Base-by-base conservation (phyloP, 2,888 invertebrate genomes). In the Dromius quadrimaculatus region DNA sequence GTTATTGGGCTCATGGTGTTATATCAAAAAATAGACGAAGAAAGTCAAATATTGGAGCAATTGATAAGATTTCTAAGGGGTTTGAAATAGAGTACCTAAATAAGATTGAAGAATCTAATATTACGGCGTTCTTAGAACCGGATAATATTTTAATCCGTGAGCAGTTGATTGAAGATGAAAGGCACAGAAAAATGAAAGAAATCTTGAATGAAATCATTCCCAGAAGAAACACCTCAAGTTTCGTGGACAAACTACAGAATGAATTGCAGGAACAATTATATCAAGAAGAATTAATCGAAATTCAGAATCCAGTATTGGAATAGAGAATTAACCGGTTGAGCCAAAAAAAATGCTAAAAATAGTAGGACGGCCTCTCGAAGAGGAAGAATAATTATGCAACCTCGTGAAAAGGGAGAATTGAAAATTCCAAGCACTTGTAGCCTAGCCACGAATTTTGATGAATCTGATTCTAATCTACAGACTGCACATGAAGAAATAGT, bases 121-220 rank as follows among this genome's bases (percentile, higher is more conserved):
- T 76, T 72, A 79, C 77, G 15, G 79, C 79, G 0, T 81, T 81
- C 59, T 80, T 79, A 13, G 79, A 77, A 59, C 75, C 77, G 23
- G 77, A 78, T 1, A 84, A 84, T 54, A 72, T 83, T 4, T 80
- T 81, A 11, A 80, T 83, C 41, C 83, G 83, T 41, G 85, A 85
- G 34, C 79, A 80, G 2, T 82, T 83, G 71, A 84, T 85, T 62
- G 83, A 85, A 72, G 78, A 83, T 36, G 83, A 85, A 54, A 9
- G 50, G 9, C 50, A 3, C 15, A 54, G 28, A 8, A 84, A 81
- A 71, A 86, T 86, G 86, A 82, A 84, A 43, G 85, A 85, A 73
- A 80, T 86, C 2, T 80, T 78, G 66, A 77, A 79, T 73, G 76
- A 76, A 1, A 76, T 81, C 13, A 77, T 77, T 43, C 75, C 75